Base-by-base conservation (phyloP, 2,113 vertebrate species). In the Cebidichthys violaceus region DNA sequence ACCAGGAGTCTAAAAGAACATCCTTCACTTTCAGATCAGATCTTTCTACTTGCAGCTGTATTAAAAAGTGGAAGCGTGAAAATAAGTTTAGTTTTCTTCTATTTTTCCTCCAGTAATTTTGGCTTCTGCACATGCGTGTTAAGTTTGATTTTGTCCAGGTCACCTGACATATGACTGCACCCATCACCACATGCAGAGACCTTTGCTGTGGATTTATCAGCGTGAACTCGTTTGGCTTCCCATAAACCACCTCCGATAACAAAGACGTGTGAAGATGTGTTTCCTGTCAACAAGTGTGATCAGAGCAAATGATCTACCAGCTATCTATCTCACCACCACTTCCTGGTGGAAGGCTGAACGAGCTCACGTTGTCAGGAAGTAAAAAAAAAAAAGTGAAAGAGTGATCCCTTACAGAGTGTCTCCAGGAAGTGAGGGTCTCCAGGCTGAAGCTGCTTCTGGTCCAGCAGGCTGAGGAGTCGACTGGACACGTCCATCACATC, bases 401-500 rank as follows among this genome's bases (percentile, higher is more conserved):
- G 33, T 1, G 33, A 1, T 17, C 37, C 70, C 96, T 97, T 94
- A 99, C 98, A 96, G 59, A 99, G 95, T 2, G 68, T 83, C 64
- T 91, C 57, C 50, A 96, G 93, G 89, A 96, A 96, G 65, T 93
- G 85, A 0, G 96, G 90, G 39, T 96, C 92, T 39, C 70, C 91
- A 10, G 91, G 78, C 1, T 72, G 74, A 0, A 92, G 69, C 50
- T 92, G 79, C 0, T 89, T 82, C 79, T 95, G 95, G 89, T 98
- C 95, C 47, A 99, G 88, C 20, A 89, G 90, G 71, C 91, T 95
- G 83, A 99, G 95, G 24, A 99, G 94, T 17, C 90, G 93, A 52
- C 84, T 86, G 2, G 96, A 97, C 55, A 97, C 94, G 0, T 94
- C 79, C 6, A 97, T 95, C 87, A 99, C 95, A 9, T 97, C 97